phyloP scores from a whole-genome alignment of 2,113 vertebrate species.

The Gymnorhina tibicen region DNA sequence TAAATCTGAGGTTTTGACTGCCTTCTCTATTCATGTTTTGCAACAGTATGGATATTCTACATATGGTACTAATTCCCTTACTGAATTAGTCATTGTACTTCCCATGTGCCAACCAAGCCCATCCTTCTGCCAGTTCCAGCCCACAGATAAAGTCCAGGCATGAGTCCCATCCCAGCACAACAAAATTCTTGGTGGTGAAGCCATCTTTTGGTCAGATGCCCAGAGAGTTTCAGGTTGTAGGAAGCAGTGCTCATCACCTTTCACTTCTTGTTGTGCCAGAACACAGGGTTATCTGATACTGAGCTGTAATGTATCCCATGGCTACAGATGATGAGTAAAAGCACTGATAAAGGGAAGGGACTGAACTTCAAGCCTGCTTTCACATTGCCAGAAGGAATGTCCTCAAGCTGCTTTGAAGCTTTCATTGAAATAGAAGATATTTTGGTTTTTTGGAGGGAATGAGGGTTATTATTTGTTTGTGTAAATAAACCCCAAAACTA shows the following conservation, averaged over 20 bases:
- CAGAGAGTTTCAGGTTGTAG: neutral
- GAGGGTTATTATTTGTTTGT: neutral
- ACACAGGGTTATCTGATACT: neutral
- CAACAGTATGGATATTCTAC: neutral
- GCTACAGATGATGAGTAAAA: neutral
- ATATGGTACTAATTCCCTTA: neutral
- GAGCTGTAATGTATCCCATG: neutral
- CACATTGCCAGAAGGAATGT: neutral
- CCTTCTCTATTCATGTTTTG: neutral
- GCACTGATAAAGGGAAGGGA: neutral
- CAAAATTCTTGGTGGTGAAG: neutral
- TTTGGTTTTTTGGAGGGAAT: accelerated
- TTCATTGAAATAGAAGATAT: neutral
- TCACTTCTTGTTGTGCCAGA: neutral
- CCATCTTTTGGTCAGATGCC: neutral
- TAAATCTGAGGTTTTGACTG: neutral
- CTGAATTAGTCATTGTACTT: neutral
- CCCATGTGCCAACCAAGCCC: neutral
- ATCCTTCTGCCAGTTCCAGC: neutral
- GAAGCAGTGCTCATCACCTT: neutral
- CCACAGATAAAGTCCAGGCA: neutral
- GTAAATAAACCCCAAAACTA: neutral
- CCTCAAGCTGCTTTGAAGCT: neutral
- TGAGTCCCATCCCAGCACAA: neutral
- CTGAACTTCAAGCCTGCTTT: neutral